Base-by-base conservation (phyloP, 2,888 invertebrate genomes). In the Mesopsocus fuscifrons region DNA sequence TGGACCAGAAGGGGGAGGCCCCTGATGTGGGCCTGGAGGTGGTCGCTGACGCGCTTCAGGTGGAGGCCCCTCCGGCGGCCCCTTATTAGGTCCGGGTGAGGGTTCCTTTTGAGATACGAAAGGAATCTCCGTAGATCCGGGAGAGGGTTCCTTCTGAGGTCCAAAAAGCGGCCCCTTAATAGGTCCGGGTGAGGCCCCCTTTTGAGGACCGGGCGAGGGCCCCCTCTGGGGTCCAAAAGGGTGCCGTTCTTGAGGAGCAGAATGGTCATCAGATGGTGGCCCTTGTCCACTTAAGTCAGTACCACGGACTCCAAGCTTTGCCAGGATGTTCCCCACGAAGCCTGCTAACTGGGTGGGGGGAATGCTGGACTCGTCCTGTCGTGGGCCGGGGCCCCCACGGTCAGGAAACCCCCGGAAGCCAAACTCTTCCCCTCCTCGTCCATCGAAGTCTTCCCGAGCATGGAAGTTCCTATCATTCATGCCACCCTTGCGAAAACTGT, bases 401-500 rank as follows among this genome's bases (percentile, higher is more conserved):
- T 16, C 38, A 2, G 34, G 33, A 9, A 33, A 43, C 6, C 34
- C 42, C 15, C 44, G 18, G 9, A 32, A 31, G 3, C 15, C 47
- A 32, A 34, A 45, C n/a, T 30, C n/a, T 2, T 30, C 33, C 8
- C 30, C 41, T 2, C 17, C n/a, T n/a, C 32, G 15, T 18, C 11
- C 8, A 2, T 17, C 8, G 3, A 18, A 20, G 30, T 26, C 45
- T 21, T 33, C 33, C 1, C 40, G 40, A 9, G 11, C 21, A 23
- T 45, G 41, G 15, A 41, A 42, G 21, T 18, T n/a, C 2, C 41
- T 34, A 11, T 33, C 26, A 2, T 30, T 41, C 17, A 41, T 38
- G 21, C 34, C 31, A 3, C 22, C 31, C n/a, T 11, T 31, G 15
- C 13, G 41, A 9, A 13, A 31, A 23, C 13, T 30, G 5, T 21